These are phyloP conservation scores for Polyommatus icarus DNA, from an alignment of 2,888 invertebrate species.

Conservation along the genomic window DNA sequence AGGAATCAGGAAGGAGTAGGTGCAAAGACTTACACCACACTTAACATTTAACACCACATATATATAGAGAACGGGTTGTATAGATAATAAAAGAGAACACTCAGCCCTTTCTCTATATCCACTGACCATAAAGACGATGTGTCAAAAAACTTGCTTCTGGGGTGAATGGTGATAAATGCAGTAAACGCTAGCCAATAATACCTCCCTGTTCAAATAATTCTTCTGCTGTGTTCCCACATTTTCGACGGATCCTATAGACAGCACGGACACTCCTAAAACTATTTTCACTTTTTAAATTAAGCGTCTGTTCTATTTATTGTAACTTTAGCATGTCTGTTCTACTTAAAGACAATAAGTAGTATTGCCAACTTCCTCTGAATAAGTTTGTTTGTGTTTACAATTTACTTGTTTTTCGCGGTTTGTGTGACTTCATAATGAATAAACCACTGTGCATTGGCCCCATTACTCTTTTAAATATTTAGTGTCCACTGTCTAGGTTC, in stretches of 20 bases:
- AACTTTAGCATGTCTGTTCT: not conserved
- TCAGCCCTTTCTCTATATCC: not conserved
- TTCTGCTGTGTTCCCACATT: not conserved
- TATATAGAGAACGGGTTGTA: not conserved
- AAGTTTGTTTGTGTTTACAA: conserved; percentile 12
- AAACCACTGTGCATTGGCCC: not conserved
- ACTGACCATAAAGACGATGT: not conserved
- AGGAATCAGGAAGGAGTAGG: too few relatives aligned
- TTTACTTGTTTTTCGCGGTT: not conserved
- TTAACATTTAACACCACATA: not conserved
- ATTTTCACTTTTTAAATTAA: not conserved
- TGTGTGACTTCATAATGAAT: not conserved
- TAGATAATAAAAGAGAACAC: not conserved
- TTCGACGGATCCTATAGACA: not conserved
- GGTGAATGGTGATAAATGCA: not conserved
- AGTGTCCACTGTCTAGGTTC: not conserved
- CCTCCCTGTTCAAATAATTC: not conserved
- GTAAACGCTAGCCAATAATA: not conserved
- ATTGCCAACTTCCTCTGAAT: not conserved
- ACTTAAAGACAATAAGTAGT: not conserved
- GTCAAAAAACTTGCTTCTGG: not conserved
- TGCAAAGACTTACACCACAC: too few relatives aligned
- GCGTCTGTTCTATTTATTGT: too few relatives aligned
- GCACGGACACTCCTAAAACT: not conserved
- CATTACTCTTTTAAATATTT: not conserved